Percentiles rank a stretch among this genome's conserved stretches.
Evolutionary conservation across 2,888 invertebrate genomes (phyloP).

Genomic region (Ptychoptera albimana): DNA sequence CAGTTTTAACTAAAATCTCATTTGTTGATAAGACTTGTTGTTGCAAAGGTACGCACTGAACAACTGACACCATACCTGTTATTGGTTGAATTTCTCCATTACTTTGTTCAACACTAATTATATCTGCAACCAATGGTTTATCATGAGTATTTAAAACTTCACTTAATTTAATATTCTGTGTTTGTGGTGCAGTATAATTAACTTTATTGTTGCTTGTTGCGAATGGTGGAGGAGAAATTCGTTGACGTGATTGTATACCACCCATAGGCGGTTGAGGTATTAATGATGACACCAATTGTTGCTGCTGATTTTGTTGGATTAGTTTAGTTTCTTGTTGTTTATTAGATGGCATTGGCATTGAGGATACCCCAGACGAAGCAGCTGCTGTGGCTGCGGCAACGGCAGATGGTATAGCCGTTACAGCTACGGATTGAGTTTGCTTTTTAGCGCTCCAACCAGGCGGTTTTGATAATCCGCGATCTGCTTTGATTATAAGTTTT

Average conservation of each 20-base stretch:
- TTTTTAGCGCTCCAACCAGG: constrained; percentile 5
- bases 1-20: not conserved
- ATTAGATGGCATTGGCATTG: constrained; percentile 2
- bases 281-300: constrained; percentile 16
- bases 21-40: constrained; percentile 10
- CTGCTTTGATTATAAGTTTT: constrained; percentile 6
- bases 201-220: constrained; percentile 29
- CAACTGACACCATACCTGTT: not conserved
- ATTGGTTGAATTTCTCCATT: too few species aligned
- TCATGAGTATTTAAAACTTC: too few species aligned
- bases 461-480: constrained; percentile 4
- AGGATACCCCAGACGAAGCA: constrained; percentile 15
- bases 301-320: constrained; percentile 17
- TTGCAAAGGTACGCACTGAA: not conserved
- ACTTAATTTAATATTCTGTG: too few species aligned
- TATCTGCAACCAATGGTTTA: too few species aligned
- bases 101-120: too few species aligned
- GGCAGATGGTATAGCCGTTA: constrained; percentile 19
- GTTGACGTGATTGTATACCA: constrained; percentile 20
- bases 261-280: constrained; percentile 13
- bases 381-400: constrained; percentile 26
- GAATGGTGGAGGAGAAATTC: constrained; percentile 29
- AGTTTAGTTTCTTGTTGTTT: constrained; percentile 18
- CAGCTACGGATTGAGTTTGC: constrained; percentile 21
- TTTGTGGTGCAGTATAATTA: constrained; percentile 8